Base-by-base conservation (phyloP, 2,888 invertebrate genomes). In the Tenthredo distinguenda region DNA sequence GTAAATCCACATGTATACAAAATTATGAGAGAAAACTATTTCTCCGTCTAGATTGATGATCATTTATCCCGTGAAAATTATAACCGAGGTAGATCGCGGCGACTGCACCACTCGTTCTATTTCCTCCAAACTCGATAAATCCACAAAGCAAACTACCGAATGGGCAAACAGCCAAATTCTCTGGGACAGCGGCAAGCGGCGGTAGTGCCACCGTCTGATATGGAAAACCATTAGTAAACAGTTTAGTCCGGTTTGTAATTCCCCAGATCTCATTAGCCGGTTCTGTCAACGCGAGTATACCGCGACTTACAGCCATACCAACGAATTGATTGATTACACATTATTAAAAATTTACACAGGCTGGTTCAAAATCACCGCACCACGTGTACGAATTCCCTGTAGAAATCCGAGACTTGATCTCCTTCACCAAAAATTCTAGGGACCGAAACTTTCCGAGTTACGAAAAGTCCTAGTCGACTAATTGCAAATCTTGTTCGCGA, bases 191-290 rank as follows among this genome's bases (percentile, higher is more conserved):
- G 6, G 31, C 26, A 21, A 31, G 40, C 71, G n/a, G 4, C 71
- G 18, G 31, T 34, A 55, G 55, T 31, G 18, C 31, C 2, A n/a
- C 34, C 0, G 50, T 74, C 77, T 77, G 77, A 77, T 77, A 77
- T 55, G 58, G 58, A 81, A 81, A 81, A 81, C 62, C 81, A 81
- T 81, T 81, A 81, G 37, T 81, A 81, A 81, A 58, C 81, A 58
- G 81, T 58, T 81, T 81, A 81, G 62, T 40, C 62, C 10, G 34
- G 26, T 47, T 55, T 55, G 50, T 77, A 77, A 50, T 77, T 74
- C 55, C 50, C 31, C 6, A 10, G 31, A 77, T 55, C 50, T 77
- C 77, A 50, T 77, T 77, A 77, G 77, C 50, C 77, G 34, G 26
- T 34, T 55, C n/a, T 77, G 77, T 77, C 77, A 77, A 50, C 77